Evolutionary conservation across 1,140 invertebrate species (phyloP).

Genomic region (Maconellicoccus hirsutus): DNA sequence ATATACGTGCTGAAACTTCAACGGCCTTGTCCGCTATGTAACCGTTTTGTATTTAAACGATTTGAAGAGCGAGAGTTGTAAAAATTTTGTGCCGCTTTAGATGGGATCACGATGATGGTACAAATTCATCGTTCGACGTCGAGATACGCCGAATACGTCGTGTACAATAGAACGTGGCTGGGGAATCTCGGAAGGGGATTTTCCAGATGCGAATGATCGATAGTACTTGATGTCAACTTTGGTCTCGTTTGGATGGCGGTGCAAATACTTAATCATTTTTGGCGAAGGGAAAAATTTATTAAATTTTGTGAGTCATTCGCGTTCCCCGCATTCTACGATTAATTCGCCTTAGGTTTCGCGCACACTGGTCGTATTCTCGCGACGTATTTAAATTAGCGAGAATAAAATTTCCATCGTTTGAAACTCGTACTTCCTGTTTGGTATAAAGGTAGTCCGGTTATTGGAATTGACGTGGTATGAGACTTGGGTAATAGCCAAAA

Average conservation of each 20-base stretch:
- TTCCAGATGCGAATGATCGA: no score
- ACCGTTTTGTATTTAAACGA: neutral
- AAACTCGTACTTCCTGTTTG: slow-evolving; percentile 1
- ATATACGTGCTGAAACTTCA: neutral
- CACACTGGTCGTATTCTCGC: neutral
- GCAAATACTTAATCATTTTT: no score
- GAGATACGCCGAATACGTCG: no score
- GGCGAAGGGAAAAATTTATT: no score
- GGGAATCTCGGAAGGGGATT: no score
- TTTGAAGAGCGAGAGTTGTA: neutral
- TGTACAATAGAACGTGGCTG: no score
- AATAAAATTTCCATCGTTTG: neutral
- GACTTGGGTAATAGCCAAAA: neutral
- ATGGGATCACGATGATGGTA: neutral
- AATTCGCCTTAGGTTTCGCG: no score
- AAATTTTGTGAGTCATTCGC: no score
- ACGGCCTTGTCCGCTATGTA: neutral
- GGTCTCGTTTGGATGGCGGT: no score
- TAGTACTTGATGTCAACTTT: no score
- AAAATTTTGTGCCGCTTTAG: neutral
- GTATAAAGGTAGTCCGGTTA: neutral
- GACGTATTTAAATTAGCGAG: neutral
- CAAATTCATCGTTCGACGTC: neutral
- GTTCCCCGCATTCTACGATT: no score
- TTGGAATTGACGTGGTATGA: no score